Base-by-base conservation (phyloP, 2,113 vertebrate species). In the Pantherophis guttatus region DNA sequence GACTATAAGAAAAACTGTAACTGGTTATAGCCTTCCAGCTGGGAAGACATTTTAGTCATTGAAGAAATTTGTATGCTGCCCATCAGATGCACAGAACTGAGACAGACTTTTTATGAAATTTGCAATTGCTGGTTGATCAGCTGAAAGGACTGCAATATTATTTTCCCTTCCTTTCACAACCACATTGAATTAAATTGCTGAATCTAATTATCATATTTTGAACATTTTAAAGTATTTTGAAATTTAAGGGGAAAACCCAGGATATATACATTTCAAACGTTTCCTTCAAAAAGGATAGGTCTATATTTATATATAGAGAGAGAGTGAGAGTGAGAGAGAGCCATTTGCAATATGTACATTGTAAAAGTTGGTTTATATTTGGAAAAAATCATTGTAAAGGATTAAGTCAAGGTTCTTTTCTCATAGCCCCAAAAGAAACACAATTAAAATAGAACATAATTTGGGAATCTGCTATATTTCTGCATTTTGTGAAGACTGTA, bases 31-130 rank as follows among this genome's bases (percentile, higher is more conserved):
- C 15, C 29, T 53, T 29, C 33, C 33, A 44, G 88, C 33, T 29
- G 39, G 33, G 33, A 57, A 58, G 19, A 48, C 54, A 39, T 59
- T 89, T 57, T 57, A 89, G 59, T 89, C 23, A 89, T 59, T 89
- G 33, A 1, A 58, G 21, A 59, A 21, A 59, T 89, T 50, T 17
- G 55, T 58, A 89, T 59, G 88, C 21, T 58, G 23, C 6, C 8
- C 87, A 33, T 93, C 70, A 44, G 7, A 39, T 89, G 26, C 52
- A 44, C 6, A 92, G 91, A 93, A 55, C 1, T 44, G 91, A 92
- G 2, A n/a, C 90, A 81, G 33, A 94, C 89, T 93, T 55, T 96
- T 55, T 96, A 58, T 54, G 81, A 92, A 53, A 93, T 95, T 86
- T 94, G 58, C 92, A 39, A n/a, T 91, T 52, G 29, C 86, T 87